These are phyloP conservation scores for Tamandua tetradactyla DNA, from an alignment of 2,797 vertebrate species.

Conservation along the genomic window DNA sequence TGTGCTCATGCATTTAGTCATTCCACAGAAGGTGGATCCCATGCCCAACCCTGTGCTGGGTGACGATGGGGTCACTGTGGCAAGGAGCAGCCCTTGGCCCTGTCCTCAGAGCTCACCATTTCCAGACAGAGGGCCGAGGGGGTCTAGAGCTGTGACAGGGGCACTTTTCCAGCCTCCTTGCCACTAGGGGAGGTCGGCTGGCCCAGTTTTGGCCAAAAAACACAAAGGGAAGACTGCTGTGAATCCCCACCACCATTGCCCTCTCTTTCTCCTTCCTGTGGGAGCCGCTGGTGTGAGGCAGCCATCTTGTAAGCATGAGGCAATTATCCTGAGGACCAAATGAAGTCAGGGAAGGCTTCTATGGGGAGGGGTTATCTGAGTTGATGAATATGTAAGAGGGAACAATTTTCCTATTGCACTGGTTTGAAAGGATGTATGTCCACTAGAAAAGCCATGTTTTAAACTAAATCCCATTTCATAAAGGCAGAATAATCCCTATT, in stretches of 20 bases:
- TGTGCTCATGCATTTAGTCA: neutral
- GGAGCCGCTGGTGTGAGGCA: neutral
- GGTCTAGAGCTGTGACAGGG: accelerated
- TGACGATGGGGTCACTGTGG: accelerated
- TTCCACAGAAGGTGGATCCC: neutral
- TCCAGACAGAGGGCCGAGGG: neutral
- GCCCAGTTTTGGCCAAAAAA: neutral
- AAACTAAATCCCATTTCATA: no score
- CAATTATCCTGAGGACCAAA: neutral
- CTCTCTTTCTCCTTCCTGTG: neutral
- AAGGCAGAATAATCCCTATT: no score
- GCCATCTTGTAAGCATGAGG: neutral
- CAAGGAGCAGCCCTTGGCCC: neutral
- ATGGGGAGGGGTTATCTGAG: neutral
- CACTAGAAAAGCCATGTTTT: no score
- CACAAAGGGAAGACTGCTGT: neutral
- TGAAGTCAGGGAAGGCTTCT: neutral
- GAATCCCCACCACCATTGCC: no score
- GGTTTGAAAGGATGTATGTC: no score
- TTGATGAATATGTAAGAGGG: neutral
- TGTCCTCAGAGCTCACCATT: neutral
- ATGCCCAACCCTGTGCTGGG: neutral
- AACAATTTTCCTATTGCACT: neutral
- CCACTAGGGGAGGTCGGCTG: neutral
- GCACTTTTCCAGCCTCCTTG: neutral